Base-by-base conservation (phyloP, 2,888 invertebrate species). In the Drosophila pegasa region DNA sequence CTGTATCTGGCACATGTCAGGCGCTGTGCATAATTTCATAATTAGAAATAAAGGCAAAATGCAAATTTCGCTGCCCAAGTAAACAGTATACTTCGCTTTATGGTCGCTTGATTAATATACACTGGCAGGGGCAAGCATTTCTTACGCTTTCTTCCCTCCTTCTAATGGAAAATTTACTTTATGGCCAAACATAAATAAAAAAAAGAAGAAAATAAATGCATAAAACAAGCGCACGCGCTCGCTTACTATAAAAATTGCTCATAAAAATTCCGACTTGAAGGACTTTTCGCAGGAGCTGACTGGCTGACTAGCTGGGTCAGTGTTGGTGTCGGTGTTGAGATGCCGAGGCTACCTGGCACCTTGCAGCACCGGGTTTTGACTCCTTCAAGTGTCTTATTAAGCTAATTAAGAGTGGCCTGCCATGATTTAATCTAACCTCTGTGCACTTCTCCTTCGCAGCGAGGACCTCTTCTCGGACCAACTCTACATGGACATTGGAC, bases 381-480 rank as follows among this genome's bases (percentile, higher is more conserved):
- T 67, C n/a, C 35, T 55, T 75, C 68, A 87, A 79, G 88, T 79
- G 68, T 74, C 79, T 69, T 71, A 84, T 86, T 82, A 72, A 58
- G 56, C 62, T 76, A 78, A 84, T 88, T 88, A 78, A 76, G 61
- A 52, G 69, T 61, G 51, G 52, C n/a, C 35, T 52, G 33, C 12
- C 35, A 22, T 50, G 65, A 58, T 55, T 78, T 78, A 66, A 67
- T 64, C 10, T 25, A 14, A 65, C 25, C 35, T 67, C 22, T 40
- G 20, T 66, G 43, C 45, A 50, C 27, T 43, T 69, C 65, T 62
- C 37, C 31, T 35, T 78, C 64, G 4, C 75, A 92, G 92, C 16
- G 91, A 92, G 77, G 92, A 92, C 69, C 75, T 92, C 31, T 92
- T 92, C 71, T 90, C 91, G 37, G 92, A 92, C 83, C 91, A 92